These are phyloP conservation scores for Melanocharis versteri DNA, from an alignment of 2,113 vertebrate species.

Conservation along the genomic window DNA sequence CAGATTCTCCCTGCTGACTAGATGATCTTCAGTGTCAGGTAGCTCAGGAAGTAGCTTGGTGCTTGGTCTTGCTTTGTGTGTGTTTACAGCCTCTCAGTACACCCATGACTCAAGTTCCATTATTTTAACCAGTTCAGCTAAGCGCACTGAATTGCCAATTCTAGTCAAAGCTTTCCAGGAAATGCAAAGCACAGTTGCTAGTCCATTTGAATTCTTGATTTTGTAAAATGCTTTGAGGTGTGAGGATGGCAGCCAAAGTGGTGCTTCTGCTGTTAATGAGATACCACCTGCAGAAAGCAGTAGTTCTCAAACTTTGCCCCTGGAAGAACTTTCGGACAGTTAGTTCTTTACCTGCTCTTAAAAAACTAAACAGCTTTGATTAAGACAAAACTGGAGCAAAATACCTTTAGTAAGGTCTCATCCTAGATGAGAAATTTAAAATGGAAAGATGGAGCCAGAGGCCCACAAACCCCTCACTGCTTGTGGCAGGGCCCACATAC, in stretches of 20 bases:
- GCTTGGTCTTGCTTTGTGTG: neutral
- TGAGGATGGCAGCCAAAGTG: neutral
- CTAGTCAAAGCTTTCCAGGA: neutral
- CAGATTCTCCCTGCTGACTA: neutral
- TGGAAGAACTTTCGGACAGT: neutral
- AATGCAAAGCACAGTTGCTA: neutral
- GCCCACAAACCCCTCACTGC: neutral
- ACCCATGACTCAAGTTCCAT: neutral
- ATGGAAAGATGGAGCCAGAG: neutral
- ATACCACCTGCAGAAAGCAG: neutral
- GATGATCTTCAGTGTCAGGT: neutral
- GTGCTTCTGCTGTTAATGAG: neutral
- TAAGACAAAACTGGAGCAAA: neutral
- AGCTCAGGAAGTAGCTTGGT: neutral
- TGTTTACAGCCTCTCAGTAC: neutral
- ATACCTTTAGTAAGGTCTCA: neutral
- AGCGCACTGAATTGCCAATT: neutral
- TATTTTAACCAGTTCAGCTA: neutral
- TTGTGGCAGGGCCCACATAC: accelerated
- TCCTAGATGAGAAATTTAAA: neutral
- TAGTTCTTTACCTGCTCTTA: neutral
- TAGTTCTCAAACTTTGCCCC: neutral
- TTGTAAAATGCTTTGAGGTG: neutral
- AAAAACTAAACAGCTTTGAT: neutral
- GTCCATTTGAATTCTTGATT: neutral